Conservation (phyloP, 2,888 invertebrate genomes). For the Imbricaverruca yamaguchii region DNA sequence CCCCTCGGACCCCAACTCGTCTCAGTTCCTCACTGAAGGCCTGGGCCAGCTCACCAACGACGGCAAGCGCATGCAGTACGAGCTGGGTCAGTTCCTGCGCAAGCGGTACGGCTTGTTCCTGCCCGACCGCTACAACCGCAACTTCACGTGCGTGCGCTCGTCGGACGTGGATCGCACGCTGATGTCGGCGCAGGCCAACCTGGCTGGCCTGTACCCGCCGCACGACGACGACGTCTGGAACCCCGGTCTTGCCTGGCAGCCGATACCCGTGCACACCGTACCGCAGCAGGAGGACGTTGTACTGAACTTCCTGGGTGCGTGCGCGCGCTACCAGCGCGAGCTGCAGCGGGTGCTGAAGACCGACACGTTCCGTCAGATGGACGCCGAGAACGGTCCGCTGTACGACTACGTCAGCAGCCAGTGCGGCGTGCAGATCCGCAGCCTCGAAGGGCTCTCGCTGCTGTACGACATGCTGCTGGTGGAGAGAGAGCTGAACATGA, state of each 20-base stretch:
- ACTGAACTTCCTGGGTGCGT: constrained; percentile 55
- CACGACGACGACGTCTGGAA: constrained; percentile 37
- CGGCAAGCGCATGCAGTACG: constrained; percentile 66
- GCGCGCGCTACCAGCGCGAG: constrained; percentile 57
- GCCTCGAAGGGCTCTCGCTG: constrained; percentile 39
- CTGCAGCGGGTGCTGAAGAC: constrained; percentile 47
- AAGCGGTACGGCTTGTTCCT: constrained; percentile 54
- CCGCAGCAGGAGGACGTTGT: constrained; percentile 57
- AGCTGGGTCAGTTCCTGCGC: constrained; percentile 66
- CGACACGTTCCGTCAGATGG: constrained; percentile 49
- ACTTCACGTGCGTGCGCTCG: constrained; percentile 57
- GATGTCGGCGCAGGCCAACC: constrained; percentile 74
- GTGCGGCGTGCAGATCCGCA: constrained; percentile 52
- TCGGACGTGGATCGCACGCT: constrained; percentile 84
- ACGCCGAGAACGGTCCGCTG: constrained; percentile 52
- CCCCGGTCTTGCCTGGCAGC: constrained; percentile 59
- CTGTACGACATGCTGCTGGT: constrained; percentile 34
- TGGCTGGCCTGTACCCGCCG: constrained; percentile 58
- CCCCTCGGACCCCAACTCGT: constrained; percentile 69
- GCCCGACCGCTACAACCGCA: constrained; percentile 36
- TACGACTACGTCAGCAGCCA: constrained; percentile 59
- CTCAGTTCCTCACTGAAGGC: constrained; percentile 43
- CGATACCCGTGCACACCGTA: constrained; percentile 72
- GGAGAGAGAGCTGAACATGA: constrained; percentile 54
- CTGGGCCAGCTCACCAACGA: constrained; percentile 80